Base-by-base conservation (phyloP, 1,140 invertebrate genomes). In the Wasmannia auropunctata region DNA sequence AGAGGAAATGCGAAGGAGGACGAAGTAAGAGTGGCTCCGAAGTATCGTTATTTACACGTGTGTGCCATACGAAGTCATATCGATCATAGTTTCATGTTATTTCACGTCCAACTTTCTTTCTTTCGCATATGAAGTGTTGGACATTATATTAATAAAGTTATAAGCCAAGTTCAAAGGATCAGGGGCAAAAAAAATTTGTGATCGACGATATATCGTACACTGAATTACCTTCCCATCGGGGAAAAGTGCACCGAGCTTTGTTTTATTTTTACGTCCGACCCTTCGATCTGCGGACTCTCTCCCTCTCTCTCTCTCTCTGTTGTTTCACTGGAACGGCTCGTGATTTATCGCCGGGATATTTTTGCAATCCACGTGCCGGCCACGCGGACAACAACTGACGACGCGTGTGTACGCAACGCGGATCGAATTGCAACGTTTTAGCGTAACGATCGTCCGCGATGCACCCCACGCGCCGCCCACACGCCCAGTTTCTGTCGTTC, bases 341-440 rank as follows among this genome's bases (percentile, higher is more conserved):
- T 83, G 67, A 83, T 83, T 74, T 83, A 83, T 83, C 54, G 1
- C n/a, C 37, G 67, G 28, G 25, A 25, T 83, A 72, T 83, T 83
- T 83, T 74, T 40, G 22, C 67, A 72, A 46, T 31, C 51, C 79
- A 58, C 51, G 67, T 83, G 67, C 28, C 40, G 28, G 14, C 28
- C 67, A 81, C 65, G 65, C 34, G 51, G 28, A 83, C 70, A 83
- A 83, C 37, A 83, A 54, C 51, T 60, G 51, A 83, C 67, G 51
- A 83, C 67, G 51, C 51, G 5, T 81, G 79, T 81, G 40, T 83
- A 83, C 25, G 25, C 37, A 31, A 83, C 34, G 51, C 28, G 51
- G 79, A 83, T 83, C 51, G 14, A 72, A 74, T 83, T 72, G 67
- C 79, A 58, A 43, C 25, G 79, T 83, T 74, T 83, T 83, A 72